A percentile compares a stretch with the other conserved stretches of the same genome.
Evolutionary conservation across 2,888 invertebrate species (phyloP).

Genomic region (Luperina testacea): DNA sequence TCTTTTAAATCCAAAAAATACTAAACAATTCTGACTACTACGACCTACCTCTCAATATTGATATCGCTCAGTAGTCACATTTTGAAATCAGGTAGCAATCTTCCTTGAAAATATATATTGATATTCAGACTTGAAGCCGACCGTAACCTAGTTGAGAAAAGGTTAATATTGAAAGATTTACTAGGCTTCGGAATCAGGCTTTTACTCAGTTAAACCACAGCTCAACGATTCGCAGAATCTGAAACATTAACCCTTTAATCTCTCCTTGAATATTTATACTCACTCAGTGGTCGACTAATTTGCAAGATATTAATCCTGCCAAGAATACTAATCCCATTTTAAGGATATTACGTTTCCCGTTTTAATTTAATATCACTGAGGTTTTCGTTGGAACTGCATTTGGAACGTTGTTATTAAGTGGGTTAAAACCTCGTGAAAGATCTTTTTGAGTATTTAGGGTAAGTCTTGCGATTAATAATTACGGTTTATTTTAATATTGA

Average conservation of each 20-base stretch:
- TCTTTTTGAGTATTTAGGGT: conserved; percentile 42
- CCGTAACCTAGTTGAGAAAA: not conserved
- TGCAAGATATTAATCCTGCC: conserved; percentile 69
- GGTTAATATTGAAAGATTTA: conserved; percentile 18
- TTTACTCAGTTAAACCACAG: conserved; percentile 8
- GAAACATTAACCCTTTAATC: conserved; percentile 54
- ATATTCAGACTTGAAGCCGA: conserved; percentile 3
- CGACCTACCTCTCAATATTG: not conserved
- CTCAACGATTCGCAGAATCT: conserved; percentile 46
- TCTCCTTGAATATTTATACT: conserved; percentile 65
- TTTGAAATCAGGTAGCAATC: not conserved
- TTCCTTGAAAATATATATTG: conserved; percentile 6
- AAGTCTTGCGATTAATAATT: conserved; percentile 44
- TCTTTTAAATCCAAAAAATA: not conserved
- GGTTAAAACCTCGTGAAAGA: conserved; percentile 43
- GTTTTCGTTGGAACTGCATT: conserved; percentile 51
- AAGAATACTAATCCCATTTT: conserved; percentile 69
- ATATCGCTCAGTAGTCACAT: no score
- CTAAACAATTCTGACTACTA: not conserved
- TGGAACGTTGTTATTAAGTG: conserved; percentile 48
- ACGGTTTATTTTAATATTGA: conserved; percentile 56
- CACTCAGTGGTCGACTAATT: conserved; percentile 62
- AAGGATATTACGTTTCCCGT: conserved; percentile 66
- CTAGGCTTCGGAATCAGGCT: conserved; percentile 1
- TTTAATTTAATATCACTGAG: conserved; percentile 60